phyloP scores from a whole-genome alignment of 1,140 invertebrate species.

The Drosophila pandora region DNA sequence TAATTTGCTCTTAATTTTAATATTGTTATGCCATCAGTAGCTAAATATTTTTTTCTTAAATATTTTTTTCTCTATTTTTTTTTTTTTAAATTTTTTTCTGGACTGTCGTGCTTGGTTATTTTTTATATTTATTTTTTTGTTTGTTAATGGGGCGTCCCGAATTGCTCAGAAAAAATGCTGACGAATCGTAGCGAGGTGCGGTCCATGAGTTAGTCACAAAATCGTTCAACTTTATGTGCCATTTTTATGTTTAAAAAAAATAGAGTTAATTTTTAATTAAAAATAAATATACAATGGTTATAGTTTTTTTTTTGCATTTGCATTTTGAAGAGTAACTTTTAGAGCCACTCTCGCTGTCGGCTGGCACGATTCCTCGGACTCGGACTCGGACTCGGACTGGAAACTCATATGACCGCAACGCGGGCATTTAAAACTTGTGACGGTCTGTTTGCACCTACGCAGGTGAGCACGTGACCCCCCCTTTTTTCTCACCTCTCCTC shows the following conservation, averaged over 20 bases:
- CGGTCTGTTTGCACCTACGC: constrained; percentile 68
- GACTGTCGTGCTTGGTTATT: constrained; percentile 18
- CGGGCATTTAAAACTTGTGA: constrained; percentile 53
- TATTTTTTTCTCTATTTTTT: background rate
- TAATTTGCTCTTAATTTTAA: constrained; percentile 42
- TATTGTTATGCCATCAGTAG: constrained; percentile 28
- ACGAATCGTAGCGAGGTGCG: constrained; percentile 23
- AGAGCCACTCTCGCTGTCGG: constrained; percentile 12
- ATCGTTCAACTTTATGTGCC: background rate
- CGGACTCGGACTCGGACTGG: background rate
- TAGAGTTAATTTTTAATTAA: background rate
- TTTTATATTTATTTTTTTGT: constrained; percentile 1
- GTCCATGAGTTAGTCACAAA: background rate
- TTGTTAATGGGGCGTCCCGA: constrained; percentile 43
- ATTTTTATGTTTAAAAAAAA: background rate
- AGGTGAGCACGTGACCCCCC: constrained; percentile 51
- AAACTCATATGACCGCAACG: constrained; percentile 56
- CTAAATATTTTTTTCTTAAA: constrained; percentile 9
- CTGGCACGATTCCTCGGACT: constrained; percentile 25
- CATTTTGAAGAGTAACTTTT: background rate
- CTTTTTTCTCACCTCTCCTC: constrained; percentile 18
- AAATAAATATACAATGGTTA: background rate
- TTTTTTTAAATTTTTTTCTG: background rate
- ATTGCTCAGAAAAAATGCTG: constrained; percentile 9
- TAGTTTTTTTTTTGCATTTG: background rate